Percentiles rank a stretch among this genome's conserved stretches.
These are phyloP conservation scores for Gavia stellata DNA, from an alignment of 2,113 vertebrate genomes.

Conservation along the genomic window DNA sequence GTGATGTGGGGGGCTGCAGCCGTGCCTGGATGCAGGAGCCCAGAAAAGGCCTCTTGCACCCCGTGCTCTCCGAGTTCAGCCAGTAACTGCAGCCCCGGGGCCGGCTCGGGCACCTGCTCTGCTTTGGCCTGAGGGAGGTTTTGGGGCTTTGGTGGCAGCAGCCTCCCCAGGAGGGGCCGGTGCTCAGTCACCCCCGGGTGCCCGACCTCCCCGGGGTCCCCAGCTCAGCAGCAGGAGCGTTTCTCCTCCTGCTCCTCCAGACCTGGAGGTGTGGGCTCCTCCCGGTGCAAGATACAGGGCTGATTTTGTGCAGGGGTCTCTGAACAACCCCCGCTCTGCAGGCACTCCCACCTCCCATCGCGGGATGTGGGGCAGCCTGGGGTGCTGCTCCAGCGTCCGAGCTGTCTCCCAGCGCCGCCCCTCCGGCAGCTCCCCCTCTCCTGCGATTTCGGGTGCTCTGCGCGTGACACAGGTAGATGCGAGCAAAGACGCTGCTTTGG, in stretches of 20 bases:
- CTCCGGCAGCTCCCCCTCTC: neutral
- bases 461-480: rapidly evolving
- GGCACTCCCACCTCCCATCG: neutral
- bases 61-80: rapidly evolving
- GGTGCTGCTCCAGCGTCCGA: neutral
- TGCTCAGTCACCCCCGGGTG: rapidly evolving
- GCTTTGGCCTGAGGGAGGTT: neutral
- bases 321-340: rapidly evolving
- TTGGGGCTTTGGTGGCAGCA: neutral
- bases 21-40: rapidly evolving
- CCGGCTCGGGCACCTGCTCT: neutral
- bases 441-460: rapidly evolving
- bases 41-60: neutral
- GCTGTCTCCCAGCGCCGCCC: neutral
- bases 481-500: neutral
- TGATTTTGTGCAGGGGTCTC: neutral
- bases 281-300: rapidly evolving
- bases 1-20: rapidly evolving
- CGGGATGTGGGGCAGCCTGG: rapidly evolving
- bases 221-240: neutral
- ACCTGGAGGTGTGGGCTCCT: rapidly evolving
- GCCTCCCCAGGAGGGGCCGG: rapidly evolving
- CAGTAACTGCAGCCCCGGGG: rapidly evolving
- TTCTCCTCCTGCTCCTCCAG: neutral
- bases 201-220: rapidly evolving